These are phyloP conservation scores for Pseudobourletiella spinata DNA, from an alignment of 1,140 invertebrate species.

Conservation along the genomic window DNA sequence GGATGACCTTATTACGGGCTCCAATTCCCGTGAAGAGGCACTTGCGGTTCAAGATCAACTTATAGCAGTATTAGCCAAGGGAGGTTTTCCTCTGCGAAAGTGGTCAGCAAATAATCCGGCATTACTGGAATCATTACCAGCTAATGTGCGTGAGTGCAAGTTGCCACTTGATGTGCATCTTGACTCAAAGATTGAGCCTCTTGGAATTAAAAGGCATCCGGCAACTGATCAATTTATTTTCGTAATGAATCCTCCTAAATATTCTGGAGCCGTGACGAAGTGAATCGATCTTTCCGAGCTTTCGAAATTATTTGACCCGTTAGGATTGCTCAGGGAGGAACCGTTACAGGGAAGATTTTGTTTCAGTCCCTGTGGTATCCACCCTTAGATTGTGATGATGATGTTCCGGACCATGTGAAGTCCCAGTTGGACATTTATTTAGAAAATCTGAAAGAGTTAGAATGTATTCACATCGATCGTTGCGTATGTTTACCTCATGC, in stretches of 20 bases:
- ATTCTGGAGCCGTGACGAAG: conserved; percentile 10
- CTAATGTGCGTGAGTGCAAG: conserved; percentile 4
- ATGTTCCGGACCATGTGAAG: conserved; percentile 21
- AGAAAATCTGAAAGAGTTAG: conserved; percentile 1
- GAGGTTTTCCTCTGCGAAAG: conserved; percentile 38
- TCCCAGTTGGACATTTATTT: conserved; percentile 22
- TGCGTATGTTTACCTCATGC: not conserved
- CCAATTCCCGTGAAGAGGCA: conserved; percentile 37
- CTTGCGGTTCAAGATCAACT: conserved; percentile 32
- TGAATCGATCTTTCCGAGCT: conserved; percentile 25
- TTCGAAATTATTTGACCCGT: conserved; percentile 28
- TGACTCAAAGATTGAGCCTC: conserved; percentile 34
- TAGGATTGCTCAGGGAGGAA: conserved; percentile 19
- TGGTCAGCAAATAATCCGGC: conserved; percentile 37
- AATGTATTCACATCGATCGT: not conserved
- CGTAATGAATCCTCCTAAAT: not conserved
- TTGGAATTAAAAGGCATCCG: conserved; percentile 39
- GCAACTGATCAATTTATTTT: conserved; percentile 26
- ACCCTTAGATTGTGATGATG: conserved; percentile 22
- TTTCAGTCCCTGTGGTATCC: conserved; percentile 27
- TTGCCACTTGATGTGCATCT: not conserved
- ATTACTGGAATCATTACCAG: conserved; percentile 13
- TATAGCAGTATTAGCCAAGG: conserved; percentile 16
- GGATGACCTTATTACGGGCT: conserved; percentile 43
- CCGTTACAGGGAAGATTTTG: conserved; percentile 24